Evolutionary conservation across 1,140 invertebrate species (phyloP), one percentile per base, ranked within the genome.

Genomic region (Asobara japonica): DNA sequence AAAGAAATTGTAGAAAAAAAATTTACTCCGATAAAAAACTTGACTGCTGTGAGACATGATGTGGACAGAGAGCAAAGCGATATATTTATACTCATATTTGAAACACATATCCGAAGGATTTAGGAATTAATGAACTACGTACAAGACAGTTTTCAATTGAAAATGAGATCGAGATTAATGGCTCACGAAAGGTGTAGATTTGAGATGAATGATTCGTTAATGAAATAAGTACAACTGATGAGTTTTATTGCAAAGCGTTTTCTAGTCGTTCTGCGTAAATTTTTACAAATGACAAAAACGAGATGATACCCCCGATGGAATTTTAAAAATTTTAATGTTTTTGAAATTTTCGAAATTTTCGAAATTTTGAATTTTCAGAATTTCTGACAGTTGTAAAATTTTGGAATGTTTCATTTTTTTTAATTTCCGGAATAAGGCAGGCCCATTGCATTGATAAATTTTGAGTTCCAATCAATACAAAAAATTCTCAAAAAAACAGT

Each of bases 41-140:
- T 31, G 45, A 51, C 10, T 18, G 11, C 27, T 48, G 66, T 22
- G 22, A 61, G 16, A 60, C 45, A 56, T 30, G 18, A 38, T 48
- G 5, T 11, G 56, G 7, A 27, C 48, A 69, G 33, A 38, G 31
- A 51, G 27, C 56, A 60, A 69, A 30, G 62, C 18, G 29, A 36
- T 74, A 74, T 74, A 72, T 74, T 80, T 79, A 76, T 69, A 75
- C 79, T 76, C 73, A 74, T 77, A 78, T 68, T 77, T 72, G 69
- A 72, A 80, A 45, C 72, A 80, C 79, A 80, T 80, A 80, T 80
- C 79, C 76, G 76, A 74, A 69, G 75, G 79, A 77, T 74, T 65
- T 77, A 75, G 76, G 68, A 41, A 76, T 41, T 69, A 71, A 65
- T 69, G 62, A n/a, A 69, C 69, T 69, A 74, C 61, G 74, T 77